Evolutionary conservation across 2,113 vertebrate genomes (phyloP).

Genomic region (Microtus oregoni): DNA sequence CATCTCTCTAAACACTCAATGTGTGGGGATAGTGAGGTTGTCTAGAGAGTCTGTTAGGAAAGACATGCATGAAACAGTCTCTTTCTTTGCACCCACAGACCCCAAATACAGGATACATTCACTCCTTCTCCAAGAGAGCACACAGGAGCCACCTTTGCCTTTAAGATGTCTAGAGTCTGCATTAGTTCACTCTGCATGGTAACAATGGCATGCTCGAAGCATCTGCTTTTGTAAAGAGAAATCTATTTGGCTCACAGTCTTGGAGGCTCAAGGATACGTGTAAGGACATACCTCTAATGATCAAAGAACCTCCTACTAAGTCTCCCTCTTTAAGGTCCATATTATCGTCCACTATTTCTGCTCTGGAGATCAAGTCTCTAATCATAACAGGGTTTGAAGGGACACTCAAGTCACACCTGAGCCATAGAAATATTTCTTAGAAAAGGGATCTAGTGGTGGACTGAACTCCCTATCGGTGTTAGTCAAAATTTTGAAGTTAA

Average conservation of each 20-base stretch:
- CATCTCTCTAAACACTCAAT: constrained; percentile 4
- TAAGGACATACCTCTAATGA: too few species aligned
- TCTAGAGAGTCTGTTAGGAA: not conserved
- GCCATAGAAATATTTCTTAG: not conserved
- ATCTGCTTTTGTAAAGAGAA: too few species aligned
- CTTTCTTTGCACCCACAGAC: not conserved
- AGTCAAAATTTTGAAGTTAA: not conserved
- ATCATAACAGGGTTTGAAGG: not conserved
- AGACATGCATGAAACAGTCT: not conserved
- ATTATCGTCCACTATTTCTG: not conserved
- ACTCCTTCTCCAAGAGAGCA: not conserved
- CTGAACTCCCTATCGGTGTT: not conserved
- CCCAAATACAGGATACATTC: not conserved
- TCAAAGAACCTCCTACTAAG: not conserved
- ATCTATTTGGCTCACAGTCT: too few species aligned
- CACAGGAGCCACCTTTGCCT: not conserved
- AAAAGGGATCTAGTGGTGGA: not conserved
- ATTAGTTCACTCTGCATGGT: too few species aligned
- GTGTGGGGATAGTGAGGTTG: not conserved
- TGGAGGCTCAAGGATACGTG: too few species aligned
- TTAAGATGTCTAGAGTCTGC: not conserved
- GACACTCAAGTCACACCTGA: not conserved
- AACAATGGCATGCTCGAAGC: too few species aligned
- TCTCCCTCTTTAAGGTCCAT: not conserved
- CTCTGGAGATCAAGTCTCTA: not conserved